Base-by-base conservation (phyloP, 2,888 invertebrate genomes). In the Eristalinus sepulchralis region DNA sequence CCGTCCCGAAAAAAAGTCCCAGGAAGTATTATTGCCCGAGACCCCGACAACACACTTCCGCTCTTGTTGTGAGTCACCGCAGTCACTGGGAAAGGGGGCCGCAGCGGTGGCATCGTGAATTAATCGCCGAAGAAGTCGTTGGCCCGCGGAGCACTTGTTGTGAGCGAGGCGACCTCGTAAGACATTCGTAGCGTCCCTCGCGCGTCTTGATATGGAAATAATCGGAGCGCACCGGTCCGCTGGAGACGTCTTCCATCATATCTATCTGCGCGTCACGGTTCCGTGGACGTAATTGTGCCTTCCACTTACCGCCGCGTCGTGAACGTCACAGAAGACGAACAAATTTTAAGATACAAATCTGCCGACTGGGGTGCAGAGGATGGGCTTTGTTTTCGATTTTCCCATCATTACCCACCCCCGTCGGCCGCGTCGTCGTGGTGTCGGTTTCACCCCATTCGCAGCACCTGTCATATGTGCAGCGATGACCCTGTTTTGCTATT, bases 161-260 rank as follows among this genome's bases (percentile, higher is more conserved):
- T 77, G 77, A 68, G 72, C 70, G 59, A 60, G 39, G 63, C 59
- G 72, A 73, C 68, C 77, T 67, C 68, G 63, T 73, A 82, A 85
- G 70, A 36, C 67, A 82, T 64, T 70, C 63, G 33, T 27, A 20
- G 60, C 59, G 53, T 81, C 67, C 73, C 70, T 66, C 71, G 11
- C 39, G 31, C 24, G 22, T 36, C 53, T 75, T 57, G 27, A 13
- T 68, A 83, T 63, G 83, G 73, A 79, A 86, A 86, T 85, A 78
- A 78, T 79, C 78, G 86, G 82, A 86, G 82, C 70, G 78, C 82
- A 78, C 60, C 86, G 79, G 86, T 83, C 67, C 83, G 86, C 34
- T 86, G 86, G 22, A 83, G 86, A 86, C 59, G 86, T 83, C 83
- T 83, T 86, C 75, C 66, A 83, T 86, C 78, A 83, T 78, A 60